phyloP scores from a whole-genome alignment of 2,113 vertebrate genomes.

The Amblyopsis rosae region DNA sequence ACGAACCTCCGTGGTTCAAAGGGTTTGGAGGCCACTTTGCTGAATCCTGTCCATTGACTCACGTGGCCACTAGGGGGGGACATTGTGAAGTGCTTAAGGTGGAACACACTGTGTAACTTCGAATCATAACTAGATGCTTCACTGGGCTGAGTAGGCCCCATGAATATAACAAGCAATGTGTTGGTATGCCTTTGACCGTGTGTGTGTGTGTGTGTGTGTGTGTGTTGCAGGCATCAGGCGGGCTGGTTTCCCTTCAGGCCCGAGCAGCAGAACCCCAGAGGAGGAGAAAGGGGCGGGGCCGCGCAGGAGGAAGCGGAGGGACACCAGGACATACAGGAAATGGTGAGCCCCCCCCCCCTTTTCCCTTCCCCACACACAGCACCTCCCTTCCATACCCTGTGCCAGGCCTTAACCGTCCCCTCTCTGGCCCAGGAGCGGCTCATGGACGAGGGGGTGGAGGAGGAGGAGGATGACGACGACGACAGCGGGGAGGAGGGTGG shows the following conservation, averaged over 20 bases:
- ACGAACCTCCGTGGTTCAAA: no score
- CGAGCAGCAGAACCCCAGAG: constrained; percentile 77
- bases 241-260: constrained; percentile 96
- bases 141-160: no score
- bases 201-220: constrained; percentile 23
- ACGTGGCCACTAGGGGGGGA: no score
- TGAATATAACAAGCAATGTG: neutral
- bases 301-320: constrained; percentile 81
- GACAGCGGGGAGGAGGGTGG: constrained; percentile 77
- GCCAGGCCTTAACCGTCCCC: neutral
- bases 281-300: constrained; percentile 54
- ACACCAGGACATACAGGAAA: constrained; percentile 90
- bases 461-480: constrained; percentile 87
- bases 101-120: no score
- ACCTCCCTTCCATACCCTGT: neutral
- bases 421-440: constrained; percentile 84
- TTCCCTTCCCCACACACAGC: no score
- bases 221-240: constrained; percentile 85
- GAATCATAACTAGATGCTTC: no score
- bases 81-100: no score
- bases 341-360: constrained; percentile 76
- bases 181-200: constrained; percentile 4
- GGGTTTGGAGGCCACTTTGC: no score
- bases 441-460: constrained; percentile 94
- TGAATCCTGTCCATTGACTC: no score